Conservation (phyloP, 1,140 invertebrate species). For the Tetragnatha versicolor region DNA sequence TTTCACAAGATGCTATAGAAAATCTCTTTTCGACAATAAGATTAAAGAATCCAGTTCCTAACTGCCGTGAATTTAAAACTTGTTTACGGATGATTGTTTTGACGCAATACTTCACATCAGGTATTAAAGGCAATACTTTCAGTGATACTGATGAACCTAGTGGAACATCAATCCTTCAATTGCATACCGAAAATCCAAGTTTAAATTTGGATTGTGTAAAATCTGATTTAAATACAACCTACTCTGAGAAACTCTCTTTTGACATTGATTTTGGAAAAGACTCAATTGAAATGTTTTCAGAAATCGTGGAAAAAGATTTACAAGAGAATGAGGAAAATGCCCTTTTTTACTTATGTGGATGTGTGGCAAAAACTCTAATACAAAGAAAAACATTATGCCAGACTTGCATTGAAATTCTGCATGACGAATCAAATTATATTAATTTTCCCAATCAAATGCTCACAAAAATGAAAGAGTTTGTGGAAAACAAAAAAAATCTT, state of each 20-base stretch:
- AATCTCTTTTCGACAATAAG: conserved; percentile 9
- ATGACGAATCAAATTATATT: neutral
- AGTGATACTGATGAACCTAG: neutral
- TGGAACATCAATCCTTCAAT: neutral
- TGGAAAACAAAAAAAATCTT: too few species aligned
- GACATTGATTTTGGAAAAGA: neutral
- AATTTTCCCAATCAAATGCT: too few species aligned
- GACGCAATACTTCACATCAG: conserved; percentile 7
- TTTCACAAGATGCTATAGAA: conserved; percentile 1
- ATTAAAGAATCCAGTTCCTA: conserved; percentile 25
- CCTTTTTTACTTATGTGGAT: conserved; percentile 4
- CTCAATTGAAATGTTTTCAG: too few species aligned
- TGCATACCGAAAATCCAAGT: neutral
- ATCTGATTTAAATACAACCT: neutral
- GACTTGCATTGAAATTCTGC: neutral
- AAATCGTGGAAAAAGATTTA: neutral
- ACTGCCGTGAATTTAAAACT: conserved; percentile 16
- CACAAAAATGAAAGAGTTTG: too few species aligned
- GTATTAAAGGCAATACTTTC: neutral
- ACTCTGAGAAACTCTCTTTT: neutral
- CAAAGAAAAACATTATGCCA: neutral
- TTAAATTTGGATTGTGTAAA: neutral
- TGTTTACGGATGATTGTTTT: neutral
- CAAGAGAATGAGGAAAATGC: neutral
- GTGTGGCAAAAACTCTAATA: neutral